Base-by-base conservation (phyloP, 2,113 vertebrate species). In the Dasypus novemcinctus region DNA sequence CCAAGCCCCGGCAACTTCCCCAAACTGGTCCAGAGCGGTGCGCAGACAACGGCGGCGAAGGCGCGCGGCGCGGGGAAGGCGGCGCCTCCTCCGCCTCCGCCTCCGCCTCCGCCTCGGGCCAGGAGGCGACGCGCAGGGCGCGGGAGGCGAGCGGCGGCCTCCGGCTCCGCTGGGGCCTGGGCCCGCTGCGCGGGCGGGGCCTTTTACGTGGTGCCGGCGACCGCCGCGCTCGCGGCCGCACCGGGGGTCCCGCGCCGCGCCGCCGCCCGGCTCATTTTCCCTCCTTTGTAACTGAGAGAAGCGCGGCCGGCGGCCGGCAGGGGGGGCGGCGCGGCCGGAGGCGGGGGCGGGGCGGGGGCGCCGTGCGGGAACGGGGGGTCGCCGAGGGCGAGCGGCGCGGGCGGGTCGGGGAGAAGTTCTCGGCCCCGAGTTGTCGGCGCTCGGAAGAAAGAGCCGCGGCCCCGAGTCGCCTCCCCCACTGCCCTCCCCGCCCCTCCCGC, bases 21-120 rank as follows among this genome's bases (percentile, higher is more conserved):
- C 72, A 85, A 96, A 95, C 95, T 95, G 97, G 97, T 96, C 97
- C 97, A 87, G 95, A 87, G 96, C 95, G 23, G 31, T 81, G 95
- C 94, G 81, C 90, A 93, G 95, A 97, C 95, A 95, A 96, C 96
- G 46, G 97, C 95, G 52, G 97, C 95, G 52, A 49, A 92, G 92
- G 95, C 90, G 96, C 95, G 96, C 91, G 79, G 95, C 95, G 79
- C 95, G 64, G 87, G 68, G 95, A 93, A 96, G 96, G 96, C 96
- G 94, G 96, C 54, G 95, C 96, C 96, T 71, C 85, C 76, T 8
- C 74, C 94, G 33, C 59, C 81, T 64, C 84, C 92, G 5, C 80
- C 93, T 4, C 85, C 91, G n/a, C 93, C 97, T 46, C 93, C 88
- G 61, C 72, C 87, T 49, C 46, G 18, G 41, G 57, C 89, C 90